A percentile compares a stretch with the other conserved stretches of the same genome.
Evolutionary conservation across 2,113 vertebrate genomes (phyloP).

Genomic region (Elaphurus davidianus): DNA sequence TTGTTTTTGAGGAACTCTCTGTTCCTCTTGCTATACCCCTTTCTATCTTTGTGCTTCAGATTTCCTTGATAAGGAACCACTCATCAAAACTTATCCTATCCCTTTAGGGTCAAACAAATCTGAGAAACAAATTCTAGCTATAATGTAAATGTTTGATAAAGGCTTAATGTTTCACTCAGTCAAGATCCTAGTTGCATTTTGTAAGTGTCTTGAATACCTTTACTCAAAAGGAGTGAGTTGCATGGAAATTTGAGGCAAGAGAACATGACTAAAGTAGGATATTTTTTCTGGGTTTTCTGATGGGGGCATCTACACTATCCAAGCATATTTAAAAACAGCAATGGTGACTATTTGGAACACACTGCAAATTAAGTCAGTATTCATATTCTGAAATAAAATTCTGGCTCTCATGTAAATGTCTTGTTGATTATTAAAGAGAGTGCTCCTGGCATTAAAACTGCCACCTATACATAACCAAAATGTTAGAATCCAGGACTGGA

Average conservation of each 20-base stretch:
- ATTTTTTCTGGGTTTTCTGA: conserved; percentile 7
- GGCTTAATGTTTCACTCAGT: conserved; percentile 34
- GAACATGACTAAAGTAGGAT: neutral
- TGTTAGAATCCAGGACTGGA: neutral
- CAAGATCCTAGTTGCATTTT: conserved; percentile 40
- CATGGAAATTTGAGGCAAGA: conserved; percentile 11
- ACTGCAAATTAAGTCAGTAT: neutral
- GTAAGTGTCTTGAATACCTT: conserved; percentile 1
- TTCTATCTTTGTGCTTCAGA: conserved; percentile 46
- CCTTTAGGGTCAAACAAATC: conserved; percentile 46
- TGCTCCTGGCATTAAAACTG: neutral
- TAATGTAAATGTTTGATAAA: conserved; percentile 43
- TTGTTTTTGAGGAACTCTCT: neutral
- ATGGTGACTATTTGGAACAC: neutral
- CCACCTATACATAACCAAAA: neutral
- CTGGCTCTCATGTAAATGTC: neutral
- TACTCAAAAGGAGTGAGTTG: conserved; percentile 12
- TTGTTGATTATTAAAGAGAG: neutral
- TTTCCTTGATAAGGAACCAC: conserved; percentile 40
- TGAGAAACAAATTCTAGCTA: conserved; percentile 41
- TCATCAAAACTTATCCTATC: conserved; percentile 25
- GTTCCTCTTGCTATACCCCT: neutral
- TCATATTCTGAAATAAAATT: neutral
- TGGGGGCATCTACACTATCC: neutral
- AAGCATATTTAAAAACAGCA: neutral